These are phyloP conservation scores for Peromyscus leucopus DNA, from an alignment of 2,113 vertebrate genomes.

Conservation along the genomic window DNA sequence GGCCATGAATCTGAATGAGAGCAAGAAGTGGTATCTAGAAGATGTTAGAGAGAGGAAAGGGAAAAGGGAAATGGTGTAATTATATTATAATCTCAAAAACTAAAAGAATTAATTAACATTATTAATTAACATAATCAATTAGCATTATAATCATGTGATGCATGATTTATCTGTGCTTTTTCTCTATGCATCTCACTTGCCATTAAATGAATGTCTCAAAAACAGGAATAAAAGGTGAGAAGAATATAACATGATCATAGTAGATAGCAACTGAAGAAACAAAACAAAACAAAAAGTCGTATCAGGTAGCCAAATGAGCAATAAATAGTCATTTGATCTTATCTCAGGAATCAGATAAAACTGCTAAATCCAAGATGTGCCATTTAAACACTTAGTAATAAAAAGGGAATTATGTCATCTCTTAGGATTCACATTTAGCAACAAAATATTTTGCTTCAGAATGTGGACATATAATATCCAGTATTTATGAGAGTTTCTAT, in stretches of 20 bases:
- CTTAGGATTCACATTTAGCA: not conserved
- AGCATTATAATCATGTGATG: not conserved
- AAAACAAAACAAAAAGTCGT: not conserved
- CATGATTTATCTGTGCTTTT: not conserved
- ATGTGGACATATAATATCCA: not conserved
- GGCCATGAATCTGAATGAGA: not conserved
- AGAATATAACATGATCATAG: not conserved
- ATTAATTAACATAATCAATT: not conserved
- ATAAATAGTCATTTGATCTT: not conserved
- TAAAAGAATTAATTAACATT: not conserved
- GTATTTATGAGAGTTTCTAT: not conserved
- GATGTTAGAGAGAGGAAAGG: not conserved
- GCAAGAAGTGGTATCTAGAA: not conserved
- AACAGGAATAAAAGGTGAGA: not conserved
- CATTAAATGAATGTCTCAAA: not conserved
- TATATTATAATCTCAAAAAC: not conserved
- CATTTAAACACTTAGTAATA: not conserved
- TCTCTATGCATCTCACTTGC: not conserved
- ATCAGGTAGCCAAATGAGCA: not conserved
- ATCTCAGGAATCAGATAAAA: not conserved
- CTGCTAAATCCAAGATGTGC: not conserved
- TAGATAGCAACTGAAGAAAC: not conserved
- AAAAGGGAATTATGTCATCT: not conserved
- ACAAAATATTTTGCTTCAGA: not conserved
- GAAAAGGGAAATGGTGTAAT: not conserved